Base-by-base conservation (phyloP, 2,888 invertebrate species). In the Mycalesis mineus region DNA sequence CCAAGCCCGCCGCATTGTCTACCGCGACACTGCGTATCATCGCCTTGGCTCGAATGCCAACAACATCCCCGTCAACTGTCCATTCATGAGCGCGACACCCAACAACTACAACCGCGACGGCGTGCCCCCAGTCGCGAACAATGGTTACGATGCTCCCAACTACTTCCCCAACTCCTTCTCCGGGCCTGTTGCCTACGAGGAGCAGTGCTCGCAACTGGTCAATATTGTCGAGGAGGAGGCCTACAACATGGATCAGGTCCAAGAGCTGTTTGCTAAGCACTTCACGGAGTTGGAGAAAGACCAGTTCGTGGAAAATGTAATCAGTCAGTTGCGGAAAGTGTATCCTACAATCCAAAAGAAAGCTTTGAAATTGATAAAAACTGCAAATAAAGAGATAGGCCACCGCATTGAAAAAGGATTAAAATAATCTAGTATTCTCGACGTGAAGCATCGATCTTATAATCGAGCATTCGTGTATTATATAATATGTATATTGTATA, bases 81-180 rank as follows among this genome's bases (percentile, higher is more conserved):
- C 98, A 0, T 95, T 93, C 82, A 22, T 85, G 91, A 70, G 91
- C 90, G 7, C 5, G 5, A 22, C 77, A 88, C 45, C 88, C 7
- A 11, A 48, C 62, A 94, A 96, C 74, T 97, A 95, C 74, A 96
- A 97, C 80, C 92, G 98, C 33, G 98, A 98, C 77, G 98, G 98
- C 0, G 88, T 91, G 7, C 93, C 94, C 88, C 91, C 93, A 22
- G 89, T 93, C 11, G 87, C 91, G 40, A 92, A 94, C 67, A 97
- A 97, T 75, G 95, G 96, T 80, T 93, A 91, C 31, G 95, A 95
- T 17, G 95, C 95, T 3, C 98, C 98, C 1, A 98, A 98, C 82
- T 99, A 98, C 77, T 97, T 92, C 84, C 98, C 98, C 0, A 99
- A 98, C 87, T 96, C 97, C 63, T 99, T 97, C 78, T 88, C 92